Base-by-base conservation (phyloP, 92 coral and sea anemone genomes). In the Zoanthus gigantus region DNA sequence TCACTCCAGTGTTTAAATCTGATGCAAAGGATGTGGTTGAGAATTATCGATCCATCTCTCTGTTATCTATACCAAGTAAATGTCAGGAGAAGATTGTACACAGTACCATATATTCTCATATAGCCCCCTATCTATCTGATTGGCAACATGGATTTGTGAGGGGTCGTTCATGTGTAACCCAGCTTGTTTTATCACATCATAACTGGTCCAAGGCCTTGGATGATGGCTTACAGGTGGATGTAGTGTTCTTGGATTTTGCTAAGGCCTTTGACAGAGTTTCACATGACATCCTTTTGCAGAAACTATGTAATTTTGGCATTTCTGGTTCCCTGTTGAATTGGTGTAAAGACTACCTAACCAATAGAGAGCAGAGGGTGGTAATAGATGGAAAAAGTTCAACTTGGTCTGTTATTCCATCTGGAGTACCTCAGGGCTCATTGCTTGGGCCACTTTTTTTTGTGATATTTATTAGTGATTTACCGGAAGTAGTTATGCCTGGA, bases 101-200 rank as follows among this genome's bases (percentile, higher is more conserved):
- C 32, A 66, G 8, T 78, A 68, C 78, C 71, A 87, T 50, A 79
- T 79, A 88, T 57, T 88, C 87, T 71, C 90, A 69, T 79, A 68
- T 88, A 66, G 50, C 83, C 9, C 83, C 87, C 44, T 82, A 44
- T 23, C 77, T 88, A 5, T 12, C 91, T 48, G 83, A 73, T 9
- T 82, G 91, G 91, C 91, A 88, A 29, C 91, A 91, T 17, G 89
- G 83, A 0, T 87, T 91, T 28, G 72, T 87, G 9, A 91, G 53
- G 58, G 86, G 93, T 32, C 71, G 90, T n/a, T 92, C 92, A 69
- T 91, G 92, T 34, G 92, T 61, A 58, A 58, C 66, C 66, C 66
- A 58, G 66, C 66, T 58, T 58, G 66, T 58, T 58, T 16, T 89
- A 8, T 1, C 89, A 84, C 92, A 89, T 15, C 87, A 85, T 77